These are phyloP conservation scores for Montipora cactus DNA, from an alignment of 64 coral and sea anemone genomes.

Conservation along the genomic window DNA sequence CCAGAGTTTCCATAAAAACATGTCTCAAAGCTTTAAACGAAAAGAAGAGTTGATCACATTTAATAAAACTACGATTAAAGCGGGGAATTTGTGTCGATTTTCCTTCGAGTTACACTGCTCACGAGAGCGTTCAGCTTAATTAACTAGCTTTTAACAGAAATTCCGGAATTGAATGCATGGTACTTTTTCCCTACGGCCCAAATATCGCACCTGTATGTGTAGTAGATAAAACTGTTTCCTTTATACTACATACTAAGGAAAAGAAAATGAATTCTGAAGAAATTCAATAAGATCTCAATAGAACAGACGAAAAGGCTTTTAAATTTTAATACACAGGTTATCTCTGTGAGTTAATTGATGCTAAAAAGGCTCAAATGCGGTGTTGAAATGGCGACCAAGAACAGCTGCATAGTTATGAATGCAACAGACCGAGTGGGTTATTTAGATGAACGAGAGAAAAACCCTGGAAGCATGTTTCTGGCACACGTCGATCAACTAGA, in stretches of 20 bases:
- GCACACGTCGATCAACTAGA: neutral
- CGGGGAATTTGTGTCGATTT: neutral
- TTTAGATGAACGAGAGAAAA: neutral
- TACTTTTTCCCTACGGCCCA: conserved; percentile 12
- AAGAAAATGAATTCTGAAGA: neutral
- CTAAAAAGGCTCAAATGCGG: neutral
- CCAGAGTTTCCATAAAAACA: too few relatives aligned
- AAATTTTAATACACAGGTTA: neutral
- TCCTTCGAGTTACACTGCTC: neutral
- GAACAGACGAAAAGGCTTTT: neutral
- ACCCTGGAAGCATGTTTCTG: neutral
- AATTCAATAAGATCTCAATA: neutral
- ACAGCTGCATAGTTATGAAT: neutral
- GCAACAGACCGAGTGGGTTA: neutral
- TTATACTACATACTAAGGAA: neutral
- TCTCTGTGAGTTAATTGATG: neutral
- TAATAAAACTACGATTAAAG: neutral
- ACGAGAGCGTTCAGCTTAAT: neutral
- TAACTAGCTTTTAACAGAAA: conserved; percentile 43
- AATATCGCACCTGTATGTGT: neutral
- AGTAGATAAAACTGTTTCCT: neutral
- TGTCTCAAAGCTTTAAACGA: too few relatives aligned
- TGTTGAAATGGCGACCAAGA: neutral
- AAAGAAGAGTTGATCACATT: neutral
- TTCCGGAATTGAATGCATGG: neutral